These are phyloP conservation scores for Nycticebus coucang DNA, from an alignment of 2,113 vertebrate species.

Conservation along the genomic window DNA sequence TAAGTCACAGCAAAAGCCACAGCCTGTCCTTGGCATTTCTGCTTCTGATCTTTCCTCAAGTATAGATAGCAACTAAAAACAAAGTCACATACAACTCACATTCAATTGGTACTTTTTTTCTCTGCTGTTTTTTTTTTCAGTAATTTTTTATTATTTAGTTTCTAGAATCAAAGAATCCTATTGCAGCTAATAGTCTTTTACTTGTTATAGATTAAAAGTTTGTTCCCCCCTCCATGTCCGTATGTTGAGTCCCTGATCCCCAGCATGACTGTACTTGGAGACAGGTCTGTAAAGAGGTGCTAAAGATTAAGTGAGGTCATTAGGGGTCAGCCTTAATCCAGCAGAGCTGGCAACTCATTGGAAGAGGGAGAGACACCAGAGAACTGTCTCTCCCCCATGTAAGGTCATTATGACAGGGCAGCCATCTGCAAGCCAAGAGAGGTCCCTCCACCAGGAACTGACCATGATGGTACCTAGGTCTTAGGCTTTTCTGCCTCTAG, in stretches of 20 bases:
- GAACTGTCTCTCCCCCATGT: neutral
- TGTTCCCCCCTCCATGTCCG: neutral
- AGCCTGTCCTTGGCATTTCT: neutral
- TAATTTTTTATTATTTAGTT: slow-evolving; percentile 41
- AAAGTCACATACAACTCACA: slow-evolving; percentile 25
- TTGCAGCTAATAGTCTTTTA: neutral
- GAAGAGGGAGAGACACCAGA: neutral
- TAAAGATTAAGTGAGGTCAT: neutral
- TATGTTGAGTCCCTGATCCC: neutral
- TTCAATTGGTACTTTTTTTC: neutral
- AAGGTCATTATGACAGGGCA: neutral
- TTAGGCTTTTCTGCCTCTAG: neutral
- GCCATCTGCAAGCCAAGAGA: neutral
- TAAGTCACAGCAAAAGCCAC: neutral
- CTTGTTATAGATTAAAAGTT: neutral
- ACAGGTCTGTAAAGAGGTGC: neutral
- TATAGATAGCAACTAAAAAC: slow-evolving; percentile 13
- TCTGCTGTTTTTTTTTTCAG: neutral
- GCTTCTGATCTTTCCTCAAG: slow-evolving; percentile 57
- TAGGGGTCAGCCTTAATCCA: neutral
- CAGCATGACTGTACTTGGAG: neutral
- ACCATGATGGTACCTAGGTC: neutral
- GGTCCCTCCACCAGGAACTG: neutral
- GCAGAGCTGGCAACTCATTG: neutral
- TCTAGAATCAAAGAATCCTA: neutral